Base-by-base conservation (phyloP, 2,797 vertebrate genomes). In the Parauchenoglanis punctatus region DNA sequence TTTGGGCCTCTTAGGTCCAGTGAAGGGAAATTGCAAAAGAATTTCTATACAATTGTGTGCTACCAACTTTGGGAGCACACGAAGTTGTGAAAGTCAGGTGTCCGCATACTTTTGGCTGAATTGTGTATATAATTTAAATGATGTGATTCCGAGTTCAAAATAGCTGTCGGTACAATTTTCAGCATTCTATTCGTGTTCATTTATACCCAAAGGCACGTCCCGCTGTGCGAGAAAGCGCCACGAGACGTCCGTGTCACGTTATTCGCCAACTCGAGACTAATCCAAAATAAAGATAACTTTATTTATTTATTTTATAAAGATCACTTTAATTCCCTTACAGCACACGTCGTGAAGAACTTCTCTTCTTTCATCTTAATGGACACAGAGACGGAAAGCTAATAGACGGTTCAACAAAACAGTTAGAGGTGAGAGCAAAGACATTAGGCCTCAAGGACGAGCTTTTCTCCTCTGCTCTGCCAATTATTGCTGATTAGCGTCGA, bases 401-500 rank as follows among this genome's bases (percentile, higher is more conserved):
- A 35, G 73, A 54, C 2, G 40, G 58, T 52, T 35, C n/a, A 52
- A 72, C 72, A 46, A 44, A 56, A 31, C 68, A 46, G 56, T 81
- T 83, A 85, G 75, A 90, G 86, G 89, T 89, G 85, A 91, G 86
- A 87, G 85, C 65, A 78, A 82, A 81, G 83, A 83, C 83, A 88
- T 88, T 70, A 85, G 85, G 77, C 65, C 80, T 83, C 65, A 65
- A 87, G 83, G 86, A 83, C 88, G 23, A 91, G 89, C 80, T 80
- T 84, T 35, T 70, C 90, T 91, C 82, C 86, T 90, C 77, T 82
- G 91, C 81, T 49, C 44, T 58, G 20, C 49, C 40, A 90, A 92
- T 91, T 92, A 92, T 68, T 89, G 83, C 90, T 93, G 90, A 94
- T 94, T 94, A 92, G 93, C 95, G 90, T 88, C 90, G 91, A 94